These are phyloP conservation scores for Limnephilus auricula DNA, from an alignment of 2,888 invertebrate genomes.

Conservation along the genomic window DNA sequence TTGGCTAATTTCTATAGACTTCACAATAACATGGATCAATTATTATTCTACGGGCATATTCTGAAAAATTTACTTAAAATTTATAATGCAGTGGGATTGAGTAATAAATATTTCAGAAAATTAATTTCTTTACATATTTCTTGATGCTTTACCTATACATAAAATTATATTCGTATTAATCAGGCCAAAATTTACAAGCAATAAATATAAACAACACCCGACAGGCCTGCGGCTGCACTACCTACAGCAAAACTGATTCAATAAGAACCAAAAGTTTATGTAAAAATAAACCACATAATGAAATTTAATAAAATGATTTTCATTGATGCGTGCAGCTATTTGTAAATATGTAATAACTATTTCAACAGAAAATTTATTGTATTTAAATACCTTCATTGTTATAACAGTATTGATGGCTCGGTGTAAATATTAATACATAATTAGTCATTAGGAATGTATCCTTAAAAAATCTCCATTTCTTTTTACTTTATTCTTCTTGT, in stretches of 20 bases:
- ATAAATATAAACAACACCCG: background rate
- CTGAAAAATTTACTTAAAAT: no score
- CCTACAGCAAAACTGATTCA: background rate
- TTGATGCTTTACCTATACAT: background rate
- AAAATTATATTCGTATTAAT: background rate
- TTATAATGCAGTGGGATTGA: background rate
- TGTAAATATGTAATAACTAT: background rate
- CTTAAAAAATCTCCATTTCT: background rate
- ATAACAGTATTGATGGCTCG: background rate
- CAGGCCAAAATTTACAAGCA: background rate
- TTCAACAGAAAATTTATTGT: background rate
- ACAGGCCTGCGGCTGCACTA: background rate
- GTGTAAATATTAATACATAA: background rate
- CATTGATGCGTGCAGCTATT: background rate
- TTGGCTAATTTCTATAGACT: background rate
- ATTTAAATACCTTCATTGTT: background rate
- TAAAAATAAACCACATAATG: background rate
- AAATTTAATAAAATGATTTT: background rate
- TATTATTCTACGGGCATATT: slow-evolving; percentile 5
- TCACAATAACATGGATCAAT: background rate
- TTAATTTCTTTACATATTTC: background rate
- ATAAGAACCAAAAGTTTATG: background rate
- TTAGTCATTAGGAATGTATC: background rate
- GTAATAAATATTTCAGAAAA: background rate
- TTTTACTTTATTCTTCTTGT: background rate